phyloP scores from a whole-genome alignment of 2,113 vertebrate species.

The Gymnocephalus cernua region DNA sequence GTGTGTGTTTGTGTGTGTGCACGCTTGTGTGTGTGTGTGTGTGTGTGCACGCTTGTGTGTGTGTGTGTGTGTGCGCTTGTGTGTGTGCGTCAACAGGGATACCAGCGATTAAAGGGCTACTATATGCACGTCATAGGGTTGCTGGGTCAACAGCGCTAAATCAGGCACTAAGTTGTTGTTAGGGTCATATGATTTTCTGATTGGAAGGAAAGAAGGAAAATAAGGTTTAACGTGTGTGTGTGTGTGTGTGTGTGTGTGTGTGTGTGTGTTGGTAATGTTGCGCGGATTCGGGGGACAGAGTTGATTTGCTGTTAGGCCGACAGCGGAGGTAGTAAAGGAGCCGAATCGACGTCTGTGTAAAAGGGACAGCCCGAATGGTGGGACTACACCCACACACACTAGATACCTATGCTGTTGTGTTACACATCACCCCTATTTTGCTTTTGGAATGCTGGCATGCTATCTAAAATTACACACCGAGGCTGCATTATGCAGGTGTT shows the following conservation, averaged over 20 bases:
- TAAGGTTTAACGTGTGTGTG: not conserved
- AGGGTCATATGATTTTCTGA: conserved; percentile 61
- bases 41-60: too few relatives aligned
- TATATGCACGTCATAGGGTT: conserved; percentile 78
- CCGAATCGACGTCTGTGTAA: too few relatives aligned
- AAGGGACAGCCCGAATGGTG: too few relatives aligned
- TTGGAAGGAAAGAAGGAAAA: conserved; percentile 33
- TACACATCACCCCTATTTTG: too few relatives aligned
- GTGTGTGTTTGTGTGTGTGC: conserved; percentile 36
- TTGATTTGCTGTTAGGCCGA: too few relatives aligned
- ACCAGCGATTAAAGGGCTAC: conserved; percentile 92
- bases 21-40: conserved; percentile 57
- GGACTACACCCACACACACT: too few relatives aligned
- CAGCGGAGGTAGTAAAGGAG: too few relatives aligned
- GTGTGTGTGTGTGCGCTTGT: conserved; percentile 62
- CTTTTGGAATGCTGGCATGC: too few relatives aligned
- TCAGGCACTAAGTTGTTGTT: conserved; percentile 69
- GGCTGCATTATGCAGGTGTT: too few relatives aligned
- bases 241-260: conserved; percentile 11
- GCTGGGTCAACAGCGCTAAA: conserved; percentile 91
- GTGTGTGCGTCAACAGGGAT: conserved; percentile 87
- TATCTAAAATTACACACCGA: too few relatives aligned
- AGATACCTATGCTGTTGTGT: too few relatives aligned
- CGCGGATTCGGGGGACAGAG: too few relatives aligned
- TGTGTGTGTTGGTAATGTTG: not conserved